These are phyloP conservation scores for Pterostichus madidus DNA, from an alignment of 2,888 invertebrate genomes.

Conservation along the genomic window DNA sequence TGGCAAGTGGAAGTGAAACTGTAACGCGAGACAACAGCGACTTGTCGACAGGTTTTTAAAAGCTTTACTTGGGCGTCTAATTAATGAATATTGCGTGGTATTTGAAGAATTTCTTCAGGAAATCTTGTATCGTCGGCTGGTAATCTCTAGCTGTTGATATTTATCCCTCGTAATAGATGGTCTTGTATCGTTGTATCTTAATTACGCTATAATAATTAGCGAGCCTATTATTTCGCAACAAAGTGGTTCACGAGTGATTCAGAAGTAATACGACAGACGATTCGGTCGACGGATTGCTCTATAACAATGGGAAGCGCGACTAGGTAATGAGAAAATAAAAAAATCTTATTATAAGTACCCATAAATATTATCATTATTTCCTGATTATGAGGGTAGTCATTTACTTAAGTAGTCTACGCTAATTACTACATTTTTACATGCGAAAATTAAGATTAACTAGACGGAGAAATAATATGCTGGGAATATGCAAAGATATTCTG, in stretches of 20 bases:
- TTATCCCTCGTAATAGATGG: slow-evolving; percentile 54
- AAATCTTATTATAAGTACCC: background rate
- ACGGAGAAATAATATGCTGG: no score
- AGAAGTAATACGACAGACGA: slow-evolving; percentile 4
- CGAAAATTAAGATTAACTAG: no score
- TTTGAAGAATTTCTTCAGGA: slow-evolving; percentile 44
- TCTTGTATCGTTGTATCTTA: slow-evolving; percentile 35
- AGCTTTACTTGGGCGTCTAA: slow-evolving; percentile 2
- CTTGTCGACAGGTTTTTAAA: slow-evolving; percentile 40
- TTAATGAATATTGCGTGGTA: slow-evolving; percentile 42
- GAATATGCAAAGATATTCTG: no score
- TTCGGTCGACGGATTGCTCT: slow-evolving; percentile 6
- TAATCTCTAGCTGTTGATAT: slow-evolving; percentile 4
- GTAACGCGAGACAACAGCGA: slow-evolving; percentile 21
- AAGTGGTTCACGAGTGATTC: slow-evolving; percentile 32
- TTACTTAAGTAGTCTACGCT: slow-evolving; percentile 6
- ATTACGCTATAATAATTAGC: slow-evolving; percentile 58
- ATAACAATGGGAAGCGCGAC: background rate
- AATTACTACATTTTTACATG: slow-evolving; percentile 8
- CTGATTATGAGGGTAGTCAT: slow-evolving; percentile 25
- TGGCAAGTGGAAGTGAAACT: slow-evolving; percentile 25
- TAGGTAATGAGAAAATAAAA: slow-evolving; percentile 17
- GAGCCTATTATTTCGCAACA: slow-evolving; percentile 54
- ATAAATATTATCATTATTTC: slow-evolving; percentile 31
- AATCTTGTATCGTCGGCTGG: slow-evolving; percentile 7